Conservation (phyloP, 2,797 vertebrate genomes). For the Alosa sapidissima region DNA sequence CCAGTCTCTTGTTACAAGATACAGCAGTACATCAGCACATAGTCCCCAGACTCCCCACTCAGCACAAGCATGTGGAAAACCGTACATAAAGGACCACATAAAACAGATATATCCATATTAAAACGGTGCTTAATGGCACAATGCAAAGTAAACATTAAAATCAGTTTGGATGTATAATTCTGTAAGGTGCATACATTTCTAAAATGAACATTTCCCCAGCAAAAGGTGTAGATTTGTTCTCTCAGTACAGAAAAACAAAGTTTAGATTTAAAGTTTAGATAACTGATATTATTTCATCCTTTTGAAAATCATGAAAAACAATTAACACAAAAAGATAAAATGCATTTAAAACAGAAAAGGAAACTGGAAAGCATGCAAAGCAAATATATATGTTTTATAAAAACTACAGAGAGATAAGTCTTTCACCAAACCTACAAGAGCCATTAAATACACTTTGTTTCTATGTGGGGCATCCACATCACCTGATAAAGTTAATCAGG, state of each 20-base stretch:
- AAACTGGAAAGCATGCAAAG: background rate
- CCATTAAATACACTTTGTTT: background rate
- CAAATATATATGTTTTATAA: background rate
- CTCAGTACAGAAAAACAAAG: background rate
- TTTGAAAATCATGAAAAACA: background rate
- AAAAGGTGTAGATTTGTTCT: background rate
- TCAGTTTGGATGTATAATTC: background rate
- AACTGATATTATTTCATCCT: background rate
- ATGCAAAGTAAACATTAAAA: background rate
- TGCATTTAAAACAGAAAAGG: background rate
- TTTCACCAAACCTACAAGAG: background rate
- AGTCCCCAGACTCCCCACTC: background rate
- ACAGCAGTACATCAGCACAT: constrained; percentile 16
- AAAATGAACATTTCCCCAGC: no score
- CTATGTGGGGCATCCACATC: background rate
- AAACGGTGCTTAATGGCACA: no score
- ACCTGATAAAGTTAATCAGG: background rate
- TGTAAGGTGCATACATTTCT: background rate
- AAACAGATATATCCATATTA: no score
- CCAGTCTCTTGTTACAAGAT: constrained; percentile 53
- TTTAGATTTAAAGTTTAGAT: background rate
- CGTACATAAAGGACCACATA: no score
- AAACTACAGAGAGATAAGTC: constrained; percentile 9
- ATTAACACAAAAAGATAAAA: background rate
- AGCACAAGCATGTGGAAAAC: background rate